Evolutionary conservation across 1,140 invertebrate species (phyloP).

Genomic region (Drosophila teissieri): DNA sequence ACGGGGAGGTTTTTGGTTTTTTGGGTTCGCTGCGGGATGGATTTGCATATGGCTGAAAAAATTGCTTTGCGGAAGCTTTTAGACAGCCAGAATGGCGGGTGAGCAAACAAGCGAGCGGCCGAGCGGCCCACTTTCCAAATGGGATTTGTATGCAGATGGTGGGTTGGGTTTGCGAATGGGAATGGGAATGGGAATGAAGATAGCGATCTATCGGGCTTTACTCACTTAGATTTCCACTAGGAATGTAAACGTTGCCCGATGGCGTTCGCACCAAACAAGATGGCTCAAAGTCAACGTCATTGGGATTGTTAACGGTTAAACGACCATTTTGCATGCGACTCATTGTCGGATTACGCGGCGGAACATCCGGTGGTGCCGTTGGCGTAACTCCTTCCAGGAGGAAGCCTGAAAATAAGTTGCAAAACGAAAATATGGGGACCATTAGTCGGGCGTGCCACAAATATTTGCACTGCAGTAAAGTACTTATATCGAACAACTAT

Average conservation of each 20-base stretch:
- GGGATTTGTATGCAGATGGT: conserved; percentile 19
- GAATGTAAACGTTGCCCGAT: conserved; percentile 96
- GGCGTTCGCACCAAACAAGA: conserved; percentile 95
- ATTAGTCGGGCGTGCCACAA: conserved; percentile 15
- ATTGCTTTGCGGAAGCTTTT: conserved; percentile 37
- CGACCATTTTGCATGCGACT: conserved; percentile 92
- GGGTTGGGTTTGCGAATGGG: neutral
- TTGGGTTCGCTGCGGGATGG: conserved; percentile 24
- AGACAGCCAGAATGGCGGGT: neutral
- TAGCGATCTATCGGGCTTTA: conserved; percentile 49
- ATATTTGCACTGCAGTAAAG: conserved; percentile 4
- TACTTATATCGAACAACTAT: neutral
- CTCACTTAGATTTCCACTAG: conserved; percentile 90
- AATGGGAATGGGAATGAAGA: neutral
- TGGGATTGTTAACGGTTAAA: conserved; percentile 88
- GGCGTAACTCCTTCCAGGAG: conserved; percentile 92
- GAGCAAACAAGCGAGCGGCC: neutral
- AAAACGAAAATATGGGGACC: conserved; percentile 10
- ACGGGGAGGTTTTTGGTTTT: neutral
- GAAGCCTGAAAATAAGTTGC: conserved; percentile 88
- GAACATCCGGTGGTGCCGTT: conserved; percentile 92
- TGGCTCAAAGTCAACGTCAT: conserved; percentile 94
- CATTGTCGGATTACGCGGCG: conserved; percentile 94
- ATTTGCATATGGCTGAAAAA: conserved; percentile 66
- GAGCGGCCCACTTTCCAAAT: conserved; percentile 26